A percentile compares a stretch with the other conserved stretches of the same genome.
Conservation (phyloP, 2,113 vertebrate species). For the Axis porcinus region DNA sequence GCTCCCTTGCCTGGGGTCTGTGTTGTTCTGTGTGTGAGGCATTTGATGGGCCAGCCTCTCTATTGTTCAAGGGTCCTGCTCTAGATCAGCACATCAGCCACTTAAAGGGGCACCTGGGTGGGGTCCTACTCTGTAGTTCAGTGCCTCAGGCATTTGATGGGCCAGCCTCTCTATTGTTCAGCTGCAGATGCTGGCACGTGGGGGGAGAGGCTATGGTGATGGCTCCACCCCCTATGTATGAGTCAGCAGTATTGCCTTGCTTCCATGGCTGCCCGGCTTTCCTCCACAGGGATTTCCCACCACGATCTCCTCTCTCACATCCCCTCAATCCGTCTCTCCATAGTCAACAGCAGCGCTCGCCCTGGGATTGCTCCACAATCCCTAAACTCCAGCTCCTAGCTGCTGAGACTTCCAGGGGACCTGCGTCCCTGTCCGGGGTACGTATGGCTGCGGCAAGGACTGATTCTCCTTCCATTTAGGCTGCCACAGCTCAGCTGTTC, state of each 20-base stretch:
- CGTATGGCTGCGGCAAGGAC: background rate
- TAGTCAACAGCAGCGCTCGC: background rate
- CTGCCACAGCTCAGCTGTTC: background rate
- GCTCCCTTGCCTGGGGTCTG: background rate
- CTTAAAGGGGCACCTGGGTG: background rate
- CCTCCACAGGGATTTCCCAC: background rate
- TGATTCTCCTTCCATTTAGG: background rate
- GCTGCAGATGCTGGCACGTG: background rate
- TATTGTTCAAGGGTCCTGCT: background rate
- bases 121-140: background rate
- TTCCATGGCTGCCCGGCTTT: background rate
- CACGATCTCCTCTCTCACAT: background rate
- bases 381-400: background rate
- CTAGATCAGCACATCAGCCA: background rate
- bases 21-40: background rate
- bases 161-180: background rate
- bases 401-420: background rate
- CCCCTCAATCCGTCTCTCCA: background rate
- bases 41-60: background rate
- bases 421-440: background rate
- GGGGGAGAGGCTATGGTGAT: background rate
- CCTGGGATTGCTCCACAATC: background rate
- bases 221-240: background rate
- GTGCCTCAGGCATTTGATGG: background rate
- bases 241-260: background rate